Evolutionary conservation across 2,113 vertebrate species (phyloP).

Genomic region (Albula glossodonta): DNA sequence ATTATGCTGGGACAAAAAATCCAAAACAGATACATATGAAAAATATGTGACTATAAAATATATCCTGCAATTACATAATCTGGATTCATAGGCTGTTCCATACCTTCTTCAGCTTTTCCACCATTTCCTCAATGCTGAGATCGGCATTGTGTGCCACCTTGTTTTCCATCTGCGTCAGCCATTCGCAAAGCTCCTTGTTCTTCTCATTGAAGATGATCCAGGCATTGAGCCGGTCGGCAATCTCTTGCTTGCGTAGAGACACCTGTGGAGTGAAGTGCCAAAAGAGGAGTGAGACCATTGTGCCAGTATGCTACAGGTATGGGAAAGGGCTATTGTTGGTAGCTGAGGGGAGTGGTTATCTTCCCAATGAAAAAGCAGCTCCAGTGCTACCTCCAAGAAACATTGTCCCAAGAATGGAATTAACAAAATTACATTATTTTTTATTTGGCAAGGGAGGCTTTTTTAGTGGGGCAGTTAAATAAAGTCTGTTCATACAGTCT

Average conservation of each 20-base stretch:
- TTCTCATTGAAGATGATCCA: constrained; percentile 89
- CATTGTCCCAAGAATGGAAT: no score
- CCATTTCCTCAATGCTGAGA: constrained; percentile 92
- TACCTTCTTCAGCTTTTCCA: constrained; percentile 95
- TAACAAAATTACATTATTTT: no score
- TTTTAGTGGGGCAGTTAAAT: not conserved
- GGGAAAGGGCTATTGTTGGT: not conserved
- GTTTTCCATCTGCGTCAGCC: constrained; percentile 91
- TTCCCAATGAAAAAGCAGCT: no score
- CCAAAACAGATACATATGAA: not conserved
- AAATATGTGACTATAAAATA: not conserved
- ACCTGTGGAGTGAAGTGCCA: constrained; percentile 68
- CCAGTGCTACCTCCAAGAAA: no score
- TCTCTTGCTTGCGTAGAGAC: constrained; percentile 82
- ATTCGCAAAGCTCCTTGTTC: constrained; percentile 87
- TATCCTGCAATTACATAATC: not conserved
- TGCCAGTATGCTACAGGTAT: not conserved
- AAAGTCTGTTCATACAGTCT: not conserved
- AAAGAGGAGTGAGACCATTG: not conserved
- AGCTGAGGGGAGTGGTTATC: not conserved
- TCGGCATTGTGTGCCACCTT: constrained; percentile 82
- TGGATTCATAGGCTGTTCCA: constrained; percentile 16
- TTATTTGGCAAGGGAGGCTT: no score
- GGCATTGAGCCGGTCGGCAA: constrained; percentile 83
- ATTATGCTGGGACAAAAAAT: not conserved